These are phyloP conservation scores for Drosophila ambigua DNA, from an alignment of 1,140 invertebrate genomes.

Conservation along the genomic window DNA sequence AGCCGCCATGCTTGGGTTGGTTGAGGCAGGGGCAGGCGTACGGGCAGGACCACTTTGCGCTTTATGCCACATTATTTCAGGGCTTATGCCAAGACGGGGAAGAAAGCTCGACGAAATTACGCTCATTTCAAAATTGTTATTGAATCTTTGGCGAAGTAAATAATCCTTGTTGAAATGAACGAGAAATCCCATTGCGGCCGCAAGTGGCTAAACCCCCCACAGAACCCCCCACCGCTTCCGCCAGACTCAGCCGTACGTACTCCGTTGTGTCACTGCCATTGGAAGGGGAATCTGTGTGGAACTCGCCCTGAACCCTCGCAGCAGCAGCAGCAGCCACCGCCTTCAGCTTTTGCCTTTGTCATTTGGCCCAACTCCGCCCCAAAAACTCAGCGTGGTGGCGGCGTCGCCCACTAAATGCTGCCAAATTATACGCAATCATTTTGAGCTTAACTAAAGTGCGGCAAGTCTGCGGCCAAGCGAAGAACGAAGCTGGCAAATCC, in stretches of 20 bases:
- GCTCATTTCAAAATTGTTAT: slow-evolving; percentile 79
- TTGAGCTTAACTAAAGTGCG: slow-evolving; percentile 66
- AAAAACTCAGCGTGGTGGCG: neutral
- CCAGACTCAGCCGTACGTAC: slow-evolving; percentile 7
- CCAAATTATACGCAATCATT: slow-evolving; percentile 76
- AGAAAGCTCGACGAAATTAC: slow-evolving; percentile 63
- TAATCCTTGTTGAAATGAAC: slow-evolving; percentile 77
- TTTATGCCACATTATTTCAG: slow-evolving; percentile 66
- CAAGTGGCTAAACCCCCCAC: slow-evolving; percentile 14
- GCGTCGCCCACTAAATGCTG: slow-evolving; percentile 54
- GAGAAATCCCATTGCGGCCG: slow-evolving; percentile 49
- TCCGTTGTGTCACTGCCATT: slow-evolving; percentile 6
- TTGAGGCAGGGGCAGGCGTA: too few relatives aligned
- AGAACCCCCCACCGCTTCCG: neutral
- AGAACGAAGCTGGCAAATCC: slow-evolving; percentile 10
- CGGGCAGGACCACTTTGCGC: neutral
- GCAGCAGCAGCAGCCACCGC: too few relatives aligned
- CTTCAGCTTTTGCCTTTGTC: slow-evolving; percentile 17
- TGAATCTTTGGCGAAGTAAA: slow-evolving; percentile 75
- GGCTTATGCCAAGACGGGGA: slow-evolving; percentile 51
- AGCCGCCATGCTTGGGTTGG: too few relatives aligned
- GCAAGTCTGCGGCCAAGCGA: slow-evolving; percentile 37
- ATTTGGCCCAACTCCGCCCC: neutral
- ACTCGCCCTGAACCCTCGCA: too few relatives aligned
- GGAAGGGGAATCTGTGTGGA: too few relatives aligned